Evolutionary conservation across 2,113 vertebrate species (phyloP).

Genomic region (Lophochroa leadbeateri): DNA sequence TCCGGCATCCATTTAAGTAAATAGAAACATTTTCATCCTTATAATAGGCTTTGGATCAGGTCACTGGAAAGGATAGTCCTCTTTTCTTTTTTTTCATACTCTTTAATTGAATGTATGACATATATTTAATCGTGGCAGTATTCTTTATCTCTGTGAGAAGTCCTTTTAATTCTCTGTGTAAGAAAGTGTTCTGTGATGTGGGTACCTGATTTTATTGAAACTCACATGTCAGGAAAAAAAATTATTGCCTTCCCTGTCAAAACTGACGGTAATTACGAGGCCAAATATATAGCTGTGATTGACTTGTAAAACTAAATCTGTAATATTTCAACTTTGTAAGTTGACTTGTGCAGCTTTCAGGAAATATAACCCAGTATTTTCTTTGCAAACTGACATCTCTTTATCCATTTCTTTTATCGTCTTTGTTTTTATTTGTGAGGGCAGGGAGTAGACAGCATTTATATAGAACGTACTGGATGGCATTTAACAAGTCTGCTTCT

Average conservation of each 20-base stretch:
- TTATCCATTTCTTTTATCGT: constrained; percentile 33
- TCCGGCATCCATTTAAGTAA: neutral
- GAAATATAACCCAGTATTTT: constrained; percentile 19
- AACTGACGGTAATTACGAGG: constrained; percentile 54
- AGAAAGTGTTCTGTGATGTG: constrained; percentile 40
- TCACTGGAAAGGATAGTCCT: neutral
- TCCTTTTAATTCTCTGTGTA: constrained; percentile 49
- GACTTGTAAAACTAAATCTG: constrained; percentile 55
- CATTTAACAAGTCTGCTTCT: constrained; percentile 4
- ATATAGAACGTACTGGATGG: neutral
- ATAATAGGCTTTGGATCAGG: neutral
- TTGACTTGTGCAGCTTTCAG: constrained; percentile 1
- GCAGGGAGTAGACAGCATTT: neutral
- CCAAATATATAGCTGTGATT: constrained; percentile 59
- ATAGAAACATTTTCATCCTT: neutral
- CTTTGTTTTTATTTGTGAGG: constrained; percentile 46
- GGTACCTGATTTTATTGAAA: constrained; percentile 58
- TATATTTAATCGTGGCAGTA: constrained; percentile 20
- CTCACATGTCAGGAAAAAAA: constrained; percentile 22
- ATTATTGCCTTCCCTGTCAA: constrained; percentile 41
- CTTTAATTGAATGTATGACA: constrained; percentile 21
- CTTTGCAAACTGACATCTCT: constrained; percentile 25
- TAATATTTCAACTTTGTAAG: constrained; percentile 53
- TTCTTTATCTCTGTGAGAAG: constrained; percentile 43
- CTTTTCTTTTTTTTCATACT: neutral